Evolutionary conservation across 2,113 vertebrate species (phyloP).

Genomic region (Actenoides hombroni): DNA sequence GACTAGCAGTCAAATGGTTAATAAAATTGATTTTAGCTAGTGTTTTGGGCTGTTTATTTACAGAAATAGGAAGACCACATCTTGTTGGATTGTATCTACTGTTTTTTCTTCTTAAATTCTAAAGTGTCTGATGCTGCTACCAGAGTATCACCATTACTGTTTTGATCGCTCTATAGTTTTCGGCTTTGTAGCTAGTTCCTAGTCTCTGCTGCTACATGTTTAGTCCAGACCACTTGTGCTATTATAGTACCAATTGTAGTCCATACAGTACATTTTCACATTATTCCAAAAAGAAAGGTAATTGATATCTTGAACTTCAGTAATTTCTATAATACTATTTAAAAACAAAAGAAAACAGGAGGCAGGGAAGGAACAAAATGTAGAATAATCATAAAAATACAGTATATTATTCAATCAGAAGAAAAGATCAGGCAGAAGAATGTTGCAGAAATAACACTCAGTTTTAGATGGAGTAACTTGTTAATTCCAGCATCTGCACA

Average conservation of each 20-base stretch:
- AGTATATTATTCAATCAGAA: background rate
- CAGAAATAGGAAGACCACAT: background rate
- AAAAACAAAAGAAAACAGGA: background rate
- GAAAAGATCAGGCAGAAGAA: background rate
- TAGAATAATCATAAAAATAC: background rate
- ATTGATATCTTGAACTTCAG: background rate
- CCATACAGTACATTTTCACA: background rate
- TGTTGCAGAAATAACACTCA: background rate
- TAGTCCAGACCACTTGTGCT: background rate
- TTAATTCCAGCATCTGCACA: background rate
- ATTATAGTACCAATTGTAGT: background rate
- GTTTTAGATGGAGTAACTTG: background rate
- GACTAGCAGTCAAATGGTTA: background rate
- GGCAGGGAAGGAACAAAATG: no score
- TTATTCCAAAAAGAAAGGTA: background rate
- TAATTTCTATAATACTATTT: background rate
- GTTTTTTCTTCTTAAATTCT: background rate
- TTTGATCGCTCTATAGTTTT: background rate
- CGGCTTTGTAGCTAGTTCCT: background rate
- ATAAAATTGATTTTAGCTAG: background rate
- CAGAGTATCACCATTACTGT: background rate
- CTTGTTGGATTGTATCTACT: background rate
- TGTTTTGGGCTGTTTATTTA: background rate
- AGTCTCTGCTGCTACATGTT: background rate
- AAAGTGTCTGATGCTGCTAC: background rate